Evolutionary conservation across 2,888 invertebrate genomes (phyloP).

Genomic region (Sarcophaga caerulescens): DNA sequence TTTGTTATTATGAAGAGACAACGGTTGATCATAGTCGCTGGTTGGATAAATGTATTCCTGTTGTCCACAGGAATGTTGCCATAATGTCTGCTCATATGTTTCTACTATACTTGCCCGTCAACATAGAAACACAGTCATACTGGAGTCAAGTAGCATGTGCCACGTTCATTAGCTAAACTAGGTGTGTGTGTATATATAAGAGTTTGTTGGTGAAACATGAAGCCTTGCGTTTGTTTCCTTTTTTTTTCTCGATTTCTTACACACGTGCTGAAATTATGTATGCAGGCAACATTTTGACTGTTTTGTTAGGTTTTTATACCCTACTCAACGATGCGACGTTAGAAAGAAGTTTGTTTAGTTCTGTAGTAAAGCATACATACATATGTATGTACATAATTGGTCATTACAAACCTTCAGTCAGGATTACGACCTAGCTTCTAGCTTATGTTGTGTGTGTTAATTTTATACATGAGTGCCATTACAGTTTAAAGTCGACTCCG

Average conservation of each 20-base stretch:
- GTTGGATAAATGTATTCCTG: slow-evolving; percentile 42
- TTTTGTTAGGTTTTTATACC: slow-evolving; percentile 12
- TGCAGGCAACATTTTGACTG: slow-evolving; percentile 50
- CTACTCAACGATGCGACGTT: background rate
- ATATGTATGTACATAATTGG: no score
- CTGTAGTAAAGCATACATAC: background rate
- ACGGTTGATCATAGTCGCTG: slow-evolving; percentile 11
- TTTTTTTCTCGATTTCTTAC: slow-evolving; percentile 34
- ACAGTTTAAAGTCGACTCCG: no score
- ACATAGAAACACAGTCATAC: slow-evolving; percentile 16
- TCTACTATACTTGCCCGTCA: slow-evolving; percentile 15
- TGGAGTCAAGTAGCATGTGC: slow-evolving; percentile 62
- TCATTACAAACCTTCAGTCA: no score
- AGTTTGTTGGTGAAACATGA: slow-evolving; percentile 43
- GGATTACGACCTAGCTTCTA: no score
- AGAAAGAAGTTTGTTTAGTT: background rate
- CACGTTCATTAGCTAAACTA: slow-evolving; percentile 39
- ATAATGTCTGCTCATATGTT: slow-evolving; percentile 55
- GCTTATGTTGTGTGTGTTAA: no score
- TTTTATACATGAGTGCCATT: no score
- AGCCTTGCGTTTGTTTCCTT: slow-evolving; percentile 14
- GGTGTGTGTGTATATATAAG: slow-evolving; percentile 18
- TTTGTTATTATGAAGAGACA: slow-evolving; percentile 19
- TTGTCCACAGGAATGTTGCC: slow-evolving; percentile 64
- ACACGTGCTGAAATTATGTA: slow-evolving; percentile 65